Evolutionary conservation across 2,888 invertebrate genomes (phyloP).

Genomic region (Agrotis ipsilon): DNA sequence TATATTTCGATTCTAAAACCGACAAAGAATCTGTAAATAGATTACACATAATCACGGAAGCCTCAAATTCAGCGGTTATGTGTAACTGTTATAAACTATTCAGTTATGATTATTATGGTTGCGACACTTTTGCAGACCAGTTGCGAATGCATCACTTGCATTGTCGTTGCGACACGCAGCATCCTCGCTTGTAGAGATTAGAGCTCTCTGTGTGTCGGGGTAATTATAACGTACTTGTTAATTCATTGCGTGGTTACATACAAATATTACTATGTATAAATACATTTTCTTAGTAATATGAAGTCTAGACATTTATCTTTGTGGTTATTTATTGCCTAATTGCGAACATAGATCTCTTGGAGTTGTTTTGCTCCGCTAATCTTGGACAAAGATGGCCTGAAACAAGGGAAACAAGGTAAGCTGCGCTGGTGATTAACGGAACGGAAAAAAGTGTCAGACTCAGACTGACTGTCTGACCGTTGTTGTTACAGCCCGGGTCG

Average conservation of each 20-base stretch:
- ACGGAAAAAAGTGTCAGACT: no score
- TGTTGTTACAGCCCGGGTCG: no score
- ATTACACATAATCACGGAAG: constrained; percentile 37
- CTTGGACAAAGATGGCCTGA: no score
- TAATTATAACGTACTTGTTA: constrained; percentile 43
- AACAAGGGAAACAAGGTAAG: no score
- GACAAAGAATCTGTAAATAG: not conserved
- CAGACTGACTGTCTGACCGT: no score
- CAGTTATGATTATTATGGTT: constrained; percentile 35
- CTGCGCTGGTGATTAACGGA: no score
- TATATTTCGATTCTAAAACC: not conserved
- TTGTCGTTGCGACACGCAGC: constrained; percentile 38
- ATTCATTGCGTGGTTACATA: constrained; percentile 7
- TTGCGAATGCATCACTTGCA: constrained; percentile 53
- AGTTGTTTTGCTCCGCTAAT: no score
- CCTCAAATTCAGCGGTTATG: constrained; percentile 8
- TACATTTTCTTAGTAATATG: not conserved
- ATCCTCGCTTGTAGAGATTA: constrained; percentile 17
- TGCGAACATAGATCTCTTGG: no score
- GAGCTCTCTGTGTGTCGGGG: constrained; percentile 22
- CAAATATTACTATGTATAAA: constrained; percentile 4
- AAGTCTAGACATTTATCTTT: no score
- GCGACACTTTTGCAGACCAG: constrained; percentile 12
- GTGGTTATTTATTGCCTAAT: not conserved
- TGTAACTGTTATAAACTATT: constrained; percentile 27